Percentiles rank a stretch among this genome's conserved stretches.
These are phyloP conservation scores for Pammene aurita DNA, from an alignment of 2,888 invertebrate species.

Conservation along the genomic window DNA sequence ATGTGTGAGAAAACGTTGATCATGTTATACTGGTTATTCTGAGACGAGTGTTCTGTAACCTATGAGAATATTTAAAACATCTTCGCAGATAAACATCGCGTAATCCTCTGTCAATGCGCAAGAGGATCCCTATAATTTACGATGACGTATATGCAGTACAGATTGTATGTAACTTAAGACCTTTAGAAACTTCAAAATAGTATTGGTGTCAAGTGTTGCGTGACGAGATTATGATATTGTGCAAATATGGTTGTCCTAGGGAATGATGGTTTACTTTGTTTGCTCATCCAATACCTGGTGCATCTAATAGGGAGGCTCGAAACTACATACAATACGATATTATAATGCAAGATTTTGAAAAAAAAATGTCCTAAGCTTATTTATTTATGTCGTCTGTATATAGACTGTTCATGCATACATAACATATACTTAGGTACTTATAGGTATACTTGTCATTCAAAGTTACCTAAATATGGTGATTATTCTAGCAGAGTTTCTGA, in stretches of 20 bases:
- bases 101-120: constrained; percentile 72
- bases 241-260: constrained; percentile 57
- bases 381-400: too few relatives aligned
- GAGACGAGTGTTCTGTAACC: neutral
- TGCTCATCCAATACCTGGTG: constrained; percentile 7
- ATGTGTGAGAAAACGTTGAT: too few relatives aligned
- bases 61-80: neutral
- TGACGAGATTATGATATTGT: constrained; percentile 77
- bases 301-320: constrained; percentile 3
- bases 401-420: too few relatives aligned
- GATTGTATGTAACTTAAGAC: neutral
- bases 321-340: neutral
- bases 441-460: too few relatives aligned
- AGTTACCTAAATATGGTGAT: too few relatives aligned
- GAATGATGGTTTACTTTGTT: constrained; percentile 13
- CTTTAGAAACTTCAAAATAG: neutral
- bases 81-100: constrained; percentile 49
- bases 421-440: too few relatives aligned
- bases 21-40: neutral
- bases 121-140: neutral
- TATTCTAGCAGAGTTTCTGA: too few relatives aligned
- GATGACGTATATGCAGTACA: neutral
- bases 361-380: too few relatives aligned
- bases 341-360: neutral
- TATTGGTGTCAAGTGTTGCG: constrained; percentile 81